Evolutionary conservation across 1,140 invertebrate genomes (phyloP), one percentile per base, ranked within the genome.

Genomic region (Drosophila novamexicana): DNA sequence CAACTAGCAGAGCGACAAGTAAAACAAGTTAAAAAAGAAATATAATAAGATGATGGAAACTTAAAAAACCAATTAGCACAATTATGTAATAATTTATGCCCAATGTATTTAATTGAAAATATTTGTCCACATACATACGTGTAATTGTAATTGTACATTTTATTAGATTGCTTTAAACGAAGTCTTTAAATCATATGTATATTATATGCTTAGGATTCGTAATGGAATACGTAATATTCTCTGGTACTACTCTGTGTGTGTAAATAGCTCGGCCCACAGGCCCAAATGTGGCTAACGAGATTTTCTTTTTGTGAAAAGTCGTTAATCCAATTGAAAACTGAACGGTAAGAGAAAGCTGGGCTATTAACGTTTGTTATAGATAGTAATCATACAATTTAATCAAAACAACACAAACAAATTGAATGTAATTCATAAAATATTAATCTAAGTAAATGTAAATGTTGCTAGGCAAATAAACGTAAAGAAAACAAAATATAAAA

Each of bases 61-160:
- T 14, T 58, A 36, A 68, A 68, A 67, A 74, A 74, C 58, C 75
- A 86, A 81, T 86, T 85, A 85, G 82, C 82, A 81, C 82, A 85
- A 85, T 86, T 85, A 85, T 86, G 56, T 86, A 86, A 85, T 85
- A 86, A 86, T 88, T 82, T 86, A 86, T 79, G 83, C 82, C 73
- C 86, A 78, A 81, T 57, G 59, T 79, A 82, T 82, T 82, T 86
- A 79, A 85, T 79, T 78, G 64, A 67, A 75, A 47, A 56, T 53
- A 62, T 69, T 42, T 29, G 32, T 29, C 12, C n/a, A 63, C 44
- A 50, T n/a, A 50, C 34, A 49, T 9, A 29, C 14, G 34, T 49
- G 49, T 85, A 85, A 81, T 32, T 47, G 53, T 72, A 72, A 72
- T 14, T 88, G 82, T 82, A 86, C n/a, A 88, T 81, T 81, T 81